Conservation (phyloP, 2,888 invertebrate species). For the Ormyrus rosae region DNA sequence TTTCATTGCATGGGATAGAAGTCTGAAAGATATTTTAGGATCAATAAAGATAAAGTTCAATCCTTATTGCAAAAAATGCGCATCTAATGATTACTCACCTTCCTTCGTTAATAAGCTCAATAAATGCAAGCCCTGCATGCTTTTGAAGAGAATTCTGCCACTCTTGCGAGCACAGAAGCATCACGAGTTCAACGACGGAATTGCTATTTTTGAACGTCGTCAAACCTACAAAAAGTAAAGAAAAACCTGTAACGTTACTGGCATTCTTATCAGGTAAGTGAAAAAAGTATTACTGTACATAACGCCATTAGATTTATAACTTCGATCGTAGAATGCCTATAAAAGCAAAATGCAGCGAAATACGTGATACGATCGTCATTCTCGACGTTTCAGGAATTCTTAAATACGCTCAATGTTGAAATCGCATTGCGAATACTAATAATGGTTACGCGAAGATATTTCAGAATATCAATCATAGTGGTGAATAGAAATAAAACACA, state of each 20-base stretch:
- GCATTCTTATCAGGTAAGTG: constrained; percentile 31
- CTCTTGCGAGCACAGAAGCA: constrained; percentile 99
- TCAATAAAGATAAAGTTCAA: constrained; percentile 2
- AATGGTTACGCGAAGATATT: constrained; percentile 44
- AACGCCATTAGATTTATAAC: constrained; percentile 35
- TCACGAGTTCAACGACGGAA: constrained; percentile 98
- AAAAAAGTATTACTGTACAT: constrained; percentile 25
- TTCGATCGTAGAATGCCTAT: constrained; percentile 52
- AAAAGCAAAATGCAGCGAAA: constrained; percentile 65
- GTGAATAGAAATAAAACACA: too few species aligned
- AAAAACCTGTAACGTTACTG: constrained; percentile 1
- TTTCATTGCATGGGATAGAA: constrained; percentile 98
- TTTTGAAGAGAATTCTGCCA: constrained; percentile 99
- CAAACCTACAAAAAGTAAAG: constrained; percentile 80
- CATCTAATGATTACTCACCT: constrained; percentile 75
- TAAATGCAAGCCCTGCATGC: constrained; percentile 99
- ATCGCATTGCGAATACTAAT: constrained; percentile 64
- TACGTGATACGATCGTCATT: constrained; percentile 62
- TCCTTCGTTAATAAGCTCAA: constrained; percentile 99
- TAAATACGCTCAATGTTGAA: constrained; percentile 60
- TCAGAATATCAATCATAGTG: neutral
- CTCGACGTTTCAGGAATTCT: constrained; percentile 61
- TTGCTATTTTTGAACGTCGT: constrained; percentile 98
- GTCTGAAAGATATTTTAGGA: constrained; percentile 75
- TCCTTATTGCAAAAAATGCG: neutral